Evolutionary conservation across 2,888 invertebrate species (phyloP), one percentile per base, ranked within the genome.

Genomic region (Sussaba pulchella): DNA sequence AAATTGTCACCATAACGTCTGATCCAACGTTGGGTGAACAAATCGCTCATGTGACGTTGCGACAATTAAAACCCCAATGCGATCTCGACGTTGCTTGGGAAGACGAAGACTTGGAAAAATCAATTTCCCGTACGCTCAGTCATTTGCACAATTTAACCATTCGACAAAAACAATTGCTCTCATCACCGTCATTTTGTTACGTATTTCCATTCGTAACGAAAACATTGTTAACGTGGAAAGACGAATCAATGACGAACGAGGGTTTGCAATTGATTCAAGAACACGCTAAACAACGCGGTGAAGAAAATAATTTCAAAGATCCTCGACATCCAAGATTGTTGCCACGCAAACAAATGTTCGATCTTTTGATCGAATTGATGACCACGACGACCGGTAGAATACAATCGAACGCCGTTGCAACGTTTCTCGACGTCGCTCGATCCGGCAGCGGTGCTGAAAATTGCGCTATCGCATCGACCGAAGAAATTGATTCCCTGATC

Each of bases 341-440:
- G 89, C 98, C 98, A 3, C 94, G 96, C 43, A 94, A 95, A 87
- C 96, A 97, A 89, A 96, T 99, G 94, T 95, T 98, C 89, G 94
- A 95, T 57, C 92, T 98, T 70, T 93, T 98, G 45, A 94, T 98
- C 76, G 94, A 96, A 86, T 93, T 98, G 24, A 96, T 97, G 86
- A 95, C 95, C 86, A 93, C 92, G 54, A 94, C 95, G 14, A 93
- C 93, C 39, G 96, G 96, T 0, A 94, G 96, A 73, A 94, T 96
- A 31, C 97, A 98, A 91, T 95, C 96, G 6, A 95, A 96, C 87
- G 96, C 97, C 41, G 95, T 96, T 21, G 94, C 95, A 39, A 96
- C 97, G n/a, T 93, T 98, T 71, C 92, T 97, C 78, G 97, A 97
- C 88, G 95, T 97, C 4, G 97, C 97, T 2, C 93, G 93, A 54